phyloP scores from a whole-genome alignment of 2,113 vertebrate genomes.

The Pandion haliaetus region DNA sequence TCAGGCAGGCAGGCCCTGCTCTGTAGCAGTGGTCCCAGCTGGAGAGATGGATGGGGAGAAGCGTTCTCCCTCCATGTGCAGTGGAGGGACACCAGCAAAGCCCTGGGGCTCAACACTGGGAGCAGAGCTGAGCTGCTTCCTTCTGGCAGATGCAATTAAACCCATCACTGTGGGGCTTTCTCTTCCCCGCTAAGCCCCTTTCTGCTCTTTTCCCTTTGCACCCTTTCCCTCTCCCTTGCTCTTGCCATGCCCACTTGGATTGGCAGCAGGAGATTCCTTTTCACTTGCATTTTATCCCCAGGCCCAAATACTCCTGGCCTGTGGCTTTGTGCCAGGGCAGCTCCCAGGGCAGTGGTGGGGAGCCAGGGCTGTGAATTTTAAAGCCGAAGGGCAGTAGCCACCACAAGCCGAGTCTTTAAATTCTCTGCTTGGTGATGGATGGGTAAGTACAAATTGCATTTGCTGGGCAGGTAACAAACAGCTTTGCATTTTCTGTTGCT shows the following conservation, averaged over 20 bases:
- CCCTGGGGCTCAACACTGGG: rapidly evolving
- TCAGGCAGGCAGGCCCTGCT: neutral
- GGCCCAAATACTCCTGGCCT: neutral
- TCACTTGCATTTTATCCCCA: neutral
- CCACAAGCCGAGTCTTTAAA: neutral
- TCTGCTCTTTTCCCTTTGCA: neutral
- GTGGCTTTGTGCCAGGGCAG: neutral
- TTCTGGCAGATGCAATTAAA: neutral
- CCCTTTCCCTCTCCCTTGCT: neutral
- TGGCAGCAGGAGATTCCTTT: neutral
- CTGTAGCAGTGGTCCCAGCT: neutral
- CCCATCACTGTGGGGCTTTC: rapidly evolving
- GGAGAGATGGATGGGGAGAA: neutral
- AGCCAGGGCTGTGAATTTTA: neutral
- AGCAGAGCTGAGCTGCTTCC: neutral
- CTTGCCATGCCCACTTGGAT: neutral
- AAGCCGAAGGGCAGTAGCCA: neutral
- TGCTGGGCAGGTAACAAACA: neutral
- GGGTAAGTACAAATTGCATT: slow-evolving; percentile 24
- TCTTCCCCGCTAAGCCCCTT: neutral
- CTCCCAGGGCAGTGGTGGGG: rapidly evolving
- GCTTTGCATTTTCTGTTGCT: slow-evolving; percentile 20
- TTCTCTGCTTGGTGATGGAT: neutral
- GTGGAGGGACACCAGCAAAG: neutral
- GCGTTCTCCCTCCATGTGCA: neutral